A percentile compares a stretch with the other conserved stretches of the same genome.
phyloP scores from a whole-genome alignment of 2,113 vertebrate genomes.

The Alosa alosa region DNA sequence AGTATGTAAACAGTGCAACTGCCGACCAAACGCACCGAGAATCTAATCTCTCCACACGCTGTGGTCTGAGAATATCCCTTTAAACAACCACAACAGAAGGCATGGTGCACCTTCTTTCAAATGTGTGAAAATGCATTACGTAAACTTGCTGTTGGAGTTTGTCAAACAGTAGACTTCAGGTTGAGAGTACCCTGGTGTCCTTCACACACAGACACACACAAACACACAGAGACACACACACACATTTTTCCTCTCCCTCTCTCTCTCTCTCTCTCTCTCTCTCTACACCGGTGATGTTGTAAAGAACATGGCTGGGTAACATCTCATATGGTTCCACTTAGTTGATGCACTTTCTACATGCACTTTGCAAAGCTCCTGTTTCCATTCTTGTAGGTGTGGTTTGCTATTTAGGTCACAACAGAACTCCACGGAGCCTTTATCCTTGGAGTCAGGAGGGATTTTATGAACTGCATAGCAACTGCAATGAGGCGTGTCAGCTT shows the following conservation, averaged over 20 bases:
- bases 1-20: constrained; percentile 64
- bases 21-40: constrained; percentile 41
- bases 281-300: not conserved
- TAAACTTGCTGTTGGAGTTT: constrained; percentile 33
- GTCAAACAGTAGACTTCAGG: constrained; percentile 6
- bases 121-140: constrained; percentile 44
- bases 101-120: constrained; percentile 17
- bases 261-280: not conserved
- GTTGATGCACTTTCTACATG: constrained; percentile 64
- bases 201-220: constrained; percentile 32
- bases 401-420: constrained; percentile 70
- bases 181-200: constrained; percentile 44
- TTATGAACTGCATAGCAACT: constrained; percentile 64
- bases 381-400: constrained; percentile 66
- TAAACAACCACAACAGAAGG: constrained; percentile 46
- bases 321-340: constrained; percentile 75
- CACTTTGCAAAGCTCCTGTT: constrained; percentile 66
- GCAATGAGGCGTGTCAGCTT: constrained; percentile 54
- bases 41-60: constrained; percentile 54
- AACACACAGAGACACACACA: not conserved
- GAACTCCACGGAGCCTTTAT: constrained; percentile 61
- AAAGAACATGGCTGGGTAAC: not conserved
- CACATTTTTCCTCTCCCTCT: not conserved
- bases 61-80: constrained; percentile 37
- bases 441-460: constrained; percentile 40